Base-by-base conservation (phyloP, 2,113 vertebrate species). In the Syngnathus scovelli region DNA sequence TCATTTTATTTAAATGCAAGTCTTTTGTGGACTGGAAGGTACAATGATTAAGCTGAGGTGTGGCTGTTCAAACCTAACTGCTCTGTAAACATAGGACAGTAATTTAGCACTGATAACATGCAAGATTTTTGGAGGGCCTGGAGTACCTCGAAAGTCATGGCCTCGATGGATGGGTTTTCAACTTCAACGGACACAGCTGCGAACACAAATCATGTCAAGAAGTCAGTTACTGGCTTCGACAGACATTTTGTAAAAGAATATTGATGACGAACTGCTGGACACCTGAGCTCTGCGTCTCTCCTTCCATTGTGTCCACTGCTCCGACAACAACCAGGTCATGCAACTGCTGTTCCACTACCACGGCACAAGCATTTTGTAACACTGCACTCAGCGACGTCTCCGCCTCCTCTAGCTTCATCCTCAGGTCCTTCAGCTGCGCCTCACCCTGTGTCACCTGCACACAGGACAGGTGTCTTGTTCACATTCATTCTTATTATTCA, bases 331-430 rank as follows among this genome's bases (percentile, higher is more conserved):
- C 37, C n/a, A 49, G 33, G 11, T 68, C 55, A 3, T 58, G 27
- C 6, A 3, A 66, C 0, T 23, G 46, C 66, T 48, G n/a, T 65
- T 64, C 70, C 66, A 75, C 76, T 1, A 0, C 69, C 0, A 66
- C 71, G 52, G 46, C 62, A 58, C 63, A 83, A 1, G 72, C 64
- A 11, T 63, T 69, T 49, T 58, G 27, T 33, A 86, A 73, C 61
- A 78, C 19, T 75, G 81, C 64, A 79, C 76, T 84, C 55, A 89
- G 75, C 63, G 84, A 75, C 0, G 39, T 67, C 83, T 87, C 80
- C 3, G 71, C 72, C 48, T 13, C 78, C 48, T 86, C 77, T 65
- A 83, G 73, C 11, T 72, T 84, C 65, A 23, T 81, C 69, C 64
- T 87, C 82, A 87, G 68, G 7, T 77, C 69, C 41, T 82, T 81